Percentiles rank a stretch among this genome's conserved stretches.
phyloP scores from a whole-genome alignment of 2,888 invertebrate species.

The Conistra vaccinii region DNA sequence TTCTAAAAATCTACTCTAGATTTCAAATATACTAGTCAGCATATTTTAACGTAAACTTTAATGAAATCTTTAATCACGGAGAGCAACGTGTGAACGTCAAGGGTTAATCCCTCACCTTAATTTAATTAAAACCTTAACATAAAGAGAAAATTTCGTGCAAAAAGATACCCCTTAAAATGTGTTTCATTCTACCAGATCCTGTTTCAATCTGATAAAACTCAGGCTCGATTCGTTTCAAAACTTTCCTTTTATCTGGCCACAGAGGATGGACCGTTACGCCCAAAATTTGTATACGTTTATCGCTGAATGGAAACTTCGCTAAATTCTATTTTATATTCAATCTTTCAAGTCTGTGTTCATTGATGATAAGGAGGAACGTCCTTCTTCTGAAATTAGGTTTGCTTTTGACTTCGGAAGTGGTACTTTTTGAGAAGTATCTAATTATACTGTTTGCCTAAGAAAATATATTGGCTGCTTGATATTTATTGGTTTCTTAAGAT shows the following conservation, averaged over 20 bases:
- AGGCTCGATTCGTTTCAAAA: conserved; percentile 78
- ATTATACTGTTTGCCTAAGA: conserved; percentile 19
- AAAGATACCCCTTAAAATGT: conserved; percentile 73
- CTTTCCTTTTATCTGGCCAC: conserved; percentile 79
- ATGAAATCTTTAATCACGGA: conserved; percentile 54
- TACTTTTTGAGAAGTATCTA: conserved; percentile 17
- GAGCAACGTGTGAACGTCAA: conserved; percentile 37
- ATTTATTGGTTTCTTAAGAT: conserved; percentile 9
- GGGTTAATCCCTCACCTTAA: conserved; percentile 44
- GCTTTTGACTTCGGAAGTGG: conserved; percentile 39
- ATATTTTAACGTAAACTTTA: not conserved
- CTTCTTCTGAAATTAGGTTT: conserved; percentile 66
- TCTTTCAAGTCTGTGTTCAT: conserved; percentile 73
- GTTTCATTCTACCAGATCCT: conserved; percentile 70
- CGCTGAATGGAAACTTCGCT: conserved; percentile 73
- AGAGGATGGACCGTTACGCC: conserved; percentile 71
- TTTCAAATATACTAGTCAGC: not conserved
- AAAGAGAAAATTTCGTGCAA: conserved; percentile 73
- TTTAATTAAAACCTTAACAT: conserved; percentile 66
- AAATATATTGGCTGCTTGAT: conserved; percentile 32
- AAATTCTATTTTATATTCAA: conserved; percentile 80
- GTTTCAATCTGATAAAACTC: conserved; percentile 76
- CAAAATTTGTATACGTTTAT: conserved; percentile 80
- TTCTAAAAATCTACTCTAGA: too few relatives aligned
- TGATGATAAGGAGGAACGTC: conserved; percentile 70